phyloP scores from a whole-genome alignment of 2,888 invertebrate species.

The Ochropleura plecta region DNA sequence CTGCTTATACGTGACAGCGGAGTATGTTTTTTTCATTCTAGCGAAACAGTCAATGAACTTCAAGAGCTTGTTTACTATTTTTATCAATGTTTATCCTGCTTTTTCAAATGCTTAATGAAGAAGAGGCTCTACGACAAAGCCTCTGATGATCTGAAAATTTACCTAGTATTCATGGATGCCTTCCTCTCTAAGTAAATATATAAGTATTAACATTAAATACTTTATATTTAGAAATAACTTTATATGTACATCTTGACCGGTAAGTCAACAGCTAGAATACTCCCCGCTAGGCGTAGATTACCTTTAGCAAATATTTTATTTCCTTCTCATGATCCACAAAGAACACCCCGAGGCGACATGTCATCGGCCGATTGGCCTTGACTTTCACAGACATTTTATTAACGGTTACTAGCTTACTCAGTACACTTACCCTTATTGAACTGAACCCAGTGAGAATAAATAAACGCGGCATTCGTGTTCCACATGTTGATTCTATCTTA shows the following conservation, averaged over 20 bases:
- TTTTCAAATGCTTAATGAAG: neutral
- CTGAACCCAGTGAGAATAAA: slow-evolving; percentile 41
- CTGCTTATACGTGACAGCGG: slow-evolving; percentile 45
- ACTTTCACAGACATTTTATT: slow-evolving; percentile 58
- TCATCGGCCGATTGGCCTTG: slow-evolving; percentile 66
- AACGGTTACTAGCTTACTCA: slow-evolving; percentile 37
- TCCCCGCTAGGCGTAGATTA: slow-evolving; percentile 9
- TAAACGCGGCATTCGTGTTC: slow-evolving; percentile 38
- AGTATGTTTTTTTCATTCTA: slow-evolving; percentile 31
- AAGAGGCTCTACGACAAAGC: neutral
- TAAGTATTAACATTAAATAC: too few species aligned
- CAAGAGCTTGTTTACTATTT: slow-evolving; percentile 20
- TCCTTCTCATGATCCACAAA: slow-evolving; percentile 22
- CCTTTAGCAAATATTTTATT: slow-evolving; percentile 49
- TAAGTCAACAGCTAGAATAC: slow-evolving; percentile 6
- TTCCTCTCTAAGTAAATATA: neutral
- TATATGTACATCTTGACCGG: neutral
- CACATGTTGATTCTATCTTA: slow-evolving; percentile 27
- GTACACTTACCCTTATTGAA: slow-evolving; percentile 42
- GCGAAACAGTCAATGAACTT: slow-evolving; percentile 55
- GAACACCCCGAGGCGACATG: slow-evolving; percentile 39
- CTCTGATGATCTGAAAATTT: neutral
- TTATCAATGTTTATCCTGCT: neutral
- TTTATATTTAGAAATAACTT: neutral
- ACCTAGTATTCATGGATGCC: neutral